Base-by-base conservation (phyloP, 2,113 vertebrate species). In the Nerophis lumbriciformis region DNA sequence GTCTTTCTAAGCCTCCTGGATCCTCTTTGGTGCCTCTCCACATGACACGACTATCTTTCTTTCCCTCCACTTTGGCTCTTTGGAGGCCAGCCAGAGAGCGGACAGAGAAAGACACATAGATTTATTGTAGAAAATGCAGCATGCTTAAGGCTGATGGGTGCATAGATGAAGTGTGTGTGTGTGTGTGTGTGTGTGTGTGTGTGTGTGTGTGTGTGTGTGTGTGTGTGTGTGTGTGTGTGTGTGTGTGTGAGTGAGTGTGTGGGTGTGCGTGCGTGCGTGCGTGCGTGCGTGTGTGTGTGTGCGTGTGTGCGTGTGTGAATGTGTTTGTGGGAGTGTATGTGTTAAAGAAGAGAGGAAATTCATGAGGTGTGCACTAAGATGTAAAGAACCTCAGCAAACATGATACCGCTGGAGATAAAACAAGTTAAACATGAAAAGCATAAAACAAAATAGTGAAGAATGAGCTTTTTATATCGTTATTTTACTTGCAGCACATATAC, bases 11-110 rank as follows among this genome's bases (percentile, higher is more conserved):
- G 86, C 87, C 78, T 81, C 75, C 81, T 83, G 83, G 76, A 88
- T 89, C 83, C 78, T 79, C 87, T 88, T 84, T 86, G 69, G 78
- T 88, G 77, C 77, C 71, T 78, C 80, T 85, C 82, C 83, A 86
- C 75, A 83, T 84, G 85, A 82, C 79, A 81, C 64, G 68, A 72
- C 80, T 79, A 80, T 85, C 75, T 78, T 76, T 77, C 72, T 80
- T 79, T 80, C 79, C 71, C 61, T 83, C 83, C 83, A 87, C 80
- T 83, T 87, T 81, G 73, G 75, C 61, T 72, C 64, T 42, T 63
- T 83, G 83, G 86, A 79, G 5, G 77, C 84, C 83, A 85, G 45
- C 58, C 52, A 62, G 61, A 63, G 66, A 66, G 63, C 8, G 48
- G 64, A 68, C 48, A n/a, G 61, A 63, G 77, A 59, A 60, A 73